Base-by-base conservation (phyloP, 1,140 invertebrate species). In the Mycetomoellerius zeteki region DNA sequence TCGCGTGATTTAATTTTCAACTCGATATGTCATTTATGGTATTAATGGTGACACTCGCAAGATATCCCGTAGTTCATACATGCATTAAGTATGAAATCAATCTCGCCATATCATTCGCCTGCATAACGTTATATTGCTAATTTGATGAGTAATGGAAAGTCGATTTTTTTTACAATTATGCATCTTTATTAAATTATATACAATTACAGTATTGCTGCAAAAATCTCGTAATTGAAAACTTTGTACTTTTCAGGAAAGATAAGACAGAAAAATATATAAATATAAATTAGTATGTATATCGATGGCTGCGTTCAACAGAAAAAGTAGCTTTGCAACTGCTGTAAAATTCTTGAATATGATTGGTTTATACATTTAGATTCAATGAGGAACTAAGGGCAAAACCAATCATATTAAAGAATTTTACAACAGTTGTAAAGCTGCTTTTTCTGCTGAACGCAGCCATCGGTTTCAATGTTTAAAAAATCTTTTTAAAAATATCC, bases 1-100 rank as follows among this genome's bases (percentile, higher is more conserved):
- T 81, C 37, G 50, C 16, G 19, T 19, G 47, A 71, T 54, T 81
- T 71, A 69, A 80, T 80, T 78, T 78, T 69, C 27, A 54, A 52
- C 62, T 69, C 14, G 77, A 69, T 80, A 12, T 24, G 60, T 78
- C 60, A 33, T 33, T 78, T 64, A 64, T 64, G 14, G 27, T 30
- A 24, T 77, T 64, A 47, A 0, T 8, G 16, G 54, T 62, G 33
- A 77, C 33, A 12, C n/a, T 33, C 2, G 24, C n/a, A 30, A 54
- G 37, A 6, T 54, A 33, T 69, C 14, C 27, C 7, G 21, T 12
- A 80, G 27, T 69, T 81, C 4, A 37, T 12, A 33, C 30, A 37
- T 21, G 52, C 16, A 43, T 81, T n/a, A 81, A 54, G 21, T 37
- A 24, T 2, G 19, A 65, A 37, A 69, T 33, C 10, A 24, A 80